A percentile compares a stretch with the other conserved stretches of the same genome.
These are phyloP conservation scores for Whitmania pigra DNA, from an alignment of 1,140 invertebrate species.

Conservation along the genomic window DNA sequence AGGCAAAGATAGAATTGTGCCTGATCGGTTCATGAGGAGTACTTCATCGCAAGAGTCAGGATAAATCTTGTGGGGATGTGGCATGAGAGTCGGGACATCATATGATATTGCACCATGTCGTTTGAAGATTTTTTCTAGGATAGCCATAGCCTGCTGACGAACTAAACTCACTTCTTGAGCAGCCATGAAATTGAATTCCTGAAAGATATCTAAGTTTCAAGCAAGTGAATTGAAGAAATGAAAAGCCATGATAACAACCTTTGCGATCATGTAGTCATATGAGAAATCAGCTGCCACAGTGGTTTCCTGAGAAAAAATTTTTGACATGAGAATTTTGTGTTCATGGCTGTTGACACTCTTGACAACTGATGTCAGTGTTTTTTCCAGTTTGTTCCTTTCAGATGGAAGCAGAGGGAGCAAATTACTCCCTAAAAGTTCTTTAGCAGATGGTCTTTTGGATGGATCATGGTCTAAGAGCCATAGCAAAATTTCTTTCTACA, in stretches of 20 bases:
- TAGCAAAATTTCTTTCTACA: slow-evolving; percentile 44
- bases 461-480: slow-evolving; percentile 77
- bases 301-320: slow-evolving; percentile 48
- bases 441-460: slow-evolving; percentile 62
- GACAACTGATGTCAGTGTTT: slow-evolving; percentile 61
- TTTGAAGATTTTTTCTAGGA: slow-evolving; percentile 33
- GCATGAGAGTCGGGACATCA: slow-evolving; percentile 61
- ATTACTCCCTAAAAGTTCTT: slow-evolving; percentile 65
- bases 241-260: slow-evolving; percentile 30
- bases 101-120: slow-evolving; percentile 56
- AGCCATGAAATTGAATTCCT: neutral
- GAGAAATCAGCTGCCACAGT: slow-evolving; percentile 58
- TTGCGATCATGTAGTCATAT: slow-evolving; percentile 55
- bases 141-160: slow-evolving; percentile 47
- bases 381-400: slow-evolving; percentile 64
- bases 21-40: slow-evolving; percentile 67
- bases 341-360: slow-evolving; percentile 65
- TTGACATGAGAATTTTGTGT: slow-evolving; percentile 64
- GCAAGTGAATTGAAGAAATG: slow-evolving; percentile 26
- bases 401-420: slow-evolving; percentile 62
- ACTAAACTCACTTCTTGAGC: slow-evolving; percentile 25
- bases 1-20: slow-evolving; percentile 64
- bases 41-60: slow-evolving; percentile 44
- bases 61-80: slow-evolving; percentile 46
- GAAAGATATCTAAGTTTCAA: neutral